Base-by-base conservation (phyloP, 1,140 invertebrate species). In the Panagrolaimus sp. region DNA sequence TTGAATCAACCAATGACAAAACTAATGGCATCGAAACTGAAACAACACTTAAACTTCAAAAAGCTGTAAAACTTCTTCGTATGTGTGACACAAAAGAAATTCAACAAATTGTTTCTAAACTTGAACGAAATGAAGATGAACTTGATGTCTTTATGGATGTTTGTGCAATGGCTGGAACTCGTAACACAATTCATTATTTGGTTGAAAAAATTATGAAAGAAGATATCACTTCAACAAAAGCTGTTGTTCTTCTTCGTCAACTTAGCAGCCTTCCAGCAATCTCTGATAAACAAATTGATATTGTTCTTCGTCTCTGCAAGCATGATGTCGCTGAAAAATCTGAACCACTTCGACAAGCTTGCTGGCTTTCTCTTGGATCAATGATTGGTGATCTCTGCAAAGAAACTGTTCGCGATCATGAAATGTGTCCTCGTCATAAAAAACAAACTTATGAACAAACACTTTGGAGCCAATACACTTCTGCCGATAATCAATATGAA, bases 301-400 rank as follows among this genome's bases (percentile, higher is more conserved):
- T 68, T 27, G 11, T 79, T 31, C 43, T 66, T 42, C 53, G 67
- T 38, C 66, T 81, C 16, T 81, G 78, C 71, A 66, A 79, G 65
- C 65, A 62, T 11, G 68, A 74, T 23, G 57, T 65, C 16, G 23
- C 68, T n/a, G 43, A 69, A 45, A 31, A 67, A 61, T 51, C 46
- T 27, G 63, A 53, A n/a, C 46, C 66, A 16, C 65, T 79, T 42
- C 72, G 70, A 27, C 78, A 79, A 66, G 48, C 63, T 51, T 79
- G 77, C 72, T 79, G 77, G 74, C 64, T 79, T 11, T 73, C 79
- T 65, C 69, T 72, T 57, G 78, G 78, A 45, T 45, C 73, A n/a
- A 46, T 81, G 63, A 66, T 79, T 68, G 68, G 71, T 57, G 73
- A 73, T 47, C 23, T 81, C 38, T 81, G 78, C 67, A 65, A 80